These are phyloP conservation scores for Nomada ferruginata DNA, from an alignment of 2,888 invertebrate species.

Conservation along the genomic window DNA sequence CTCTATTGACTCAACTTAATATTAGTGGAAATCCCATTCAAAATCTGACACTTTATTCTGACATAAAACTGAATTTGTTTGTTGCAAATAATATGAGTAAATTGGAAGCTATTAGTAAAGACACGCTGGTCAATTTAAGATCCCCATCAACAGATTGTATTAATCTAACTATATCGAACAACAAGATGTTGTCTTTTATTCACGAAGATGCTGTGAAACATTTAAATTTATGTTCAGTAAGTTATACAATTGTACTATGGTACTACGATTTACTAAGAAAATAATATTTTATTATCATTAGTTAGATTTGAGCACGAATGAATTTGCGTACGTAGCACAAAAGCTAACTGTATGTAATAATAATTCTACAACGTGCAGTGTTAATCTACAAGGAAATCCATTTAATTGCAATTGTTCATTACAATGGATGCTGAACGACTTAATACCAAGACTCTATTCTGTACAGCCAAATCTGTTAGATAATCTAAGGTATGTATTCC, in stretches of 20 bases:
- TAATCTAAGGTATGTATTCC: conserved; percentile 85
- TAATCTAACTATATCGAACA: conserved; percentile 85
- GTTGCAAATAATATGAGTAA: conserved; percentile 78
- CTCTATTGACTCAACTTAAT: conserved; percentile 85
- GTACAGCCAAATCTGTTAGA: conserved; percentile 84
- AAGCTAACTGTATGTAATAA: conserved; percentile 79
- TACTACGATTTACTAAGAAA: conserved; percentile 73
- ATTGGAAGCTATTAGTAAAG: conserved; percentile 78
- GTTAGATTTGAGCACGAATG: conserved; percentile 87
- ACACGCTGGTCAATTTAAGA: conserved; percentile 85
- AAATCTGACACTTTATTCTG: conserved; percentile 84
- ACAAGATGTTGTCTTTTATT: conserved; percentile 84
- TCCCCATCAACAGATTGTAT: conserved; percentile 82
- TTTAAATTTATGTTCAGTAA: conserved; percentile 86
- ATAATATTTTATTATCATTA: conserved; percentile 70
- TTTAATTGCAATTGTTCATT: conserved; percentile 87
- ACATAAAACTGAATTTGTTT: conserved; percentile 84
- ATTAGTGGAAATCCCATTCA: conserved; percentile 86
- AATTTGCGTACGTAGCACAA: conserved; percentile 83
- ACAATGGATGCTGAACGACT: conserved; percentile 86
- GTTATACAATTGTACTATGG: conserved; percentile 68
- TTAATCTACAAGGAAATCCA: conserved; percentile 87
- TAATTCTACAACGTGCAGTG: conserved; percentile 83
- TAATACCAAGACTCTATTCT: conserved; percentile 85
- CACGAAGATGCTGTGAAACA: conserved; percentile 79